These are phyloP conservation scores for Holothuria scabra DNA, from an alignment of 53 echinoderm and acorn worm genomes.

Conservation along the genomic window DNA sequence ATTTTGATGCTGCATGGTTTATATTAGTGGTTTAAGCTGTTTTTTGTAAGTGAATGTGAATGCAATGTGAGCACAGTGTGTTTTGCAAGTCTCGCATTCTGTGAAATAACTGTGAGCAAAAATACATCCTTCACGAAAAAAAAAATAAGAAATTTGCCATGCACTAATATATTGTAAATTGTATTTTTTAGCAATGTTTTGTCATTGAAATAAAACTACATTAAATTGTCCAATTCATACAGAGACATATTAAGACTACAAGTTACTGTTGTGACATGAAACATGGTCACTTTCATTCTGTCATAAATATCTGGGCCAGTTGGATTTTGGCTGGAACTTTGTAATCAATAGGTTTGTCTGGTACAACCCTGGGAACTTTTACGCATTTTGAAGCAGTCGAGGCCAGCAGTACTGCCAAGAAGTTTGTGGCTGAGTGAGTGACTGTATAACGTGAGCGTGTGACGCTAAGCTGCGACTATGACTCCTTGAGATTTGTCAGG, in stretches of 20 bases:
- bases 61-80: too few species aligned
- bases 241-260: neutral
- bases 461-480: slow-evolving; percentile 2
- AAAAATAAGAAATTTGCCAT: too few species aligned
- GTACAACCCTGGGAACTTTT: slow-evolving; percentile 19
- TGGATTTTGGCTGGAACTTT: slow-evolving; percentile 2
- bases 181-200: too few species aligned
- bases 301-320: slow-evolving; percentile 16
- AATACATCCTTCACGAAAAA: too few species aligned
- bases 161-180: too few species aligned
- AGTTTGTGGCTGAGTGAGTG: neutral
- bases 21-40: too few species aligned
- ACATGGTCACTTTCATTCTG: neutral
- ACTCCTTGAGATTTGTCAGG: neutral
- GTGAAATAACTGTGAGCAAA: too few species aligned
- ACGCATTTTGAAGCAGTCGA: neutral
- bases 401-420: neutral
- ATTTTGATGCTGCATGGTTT: too few species aligned
- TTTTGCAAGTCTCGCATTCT: too few species aligned
- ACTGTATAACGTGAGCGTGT: neutral
- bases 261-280: neutral
- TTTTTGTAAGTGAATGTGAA: too few species aligned
- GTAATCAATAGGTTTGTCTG: slow-evolving; percentile 45
- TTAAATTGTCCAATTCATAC: too few species aligned
- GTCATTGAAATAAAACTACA: too few species aligned